phyloP scores from a whole-genome alignment of 2,888 invertebrate species.

The Ischnus inquisitorius region DNA sequence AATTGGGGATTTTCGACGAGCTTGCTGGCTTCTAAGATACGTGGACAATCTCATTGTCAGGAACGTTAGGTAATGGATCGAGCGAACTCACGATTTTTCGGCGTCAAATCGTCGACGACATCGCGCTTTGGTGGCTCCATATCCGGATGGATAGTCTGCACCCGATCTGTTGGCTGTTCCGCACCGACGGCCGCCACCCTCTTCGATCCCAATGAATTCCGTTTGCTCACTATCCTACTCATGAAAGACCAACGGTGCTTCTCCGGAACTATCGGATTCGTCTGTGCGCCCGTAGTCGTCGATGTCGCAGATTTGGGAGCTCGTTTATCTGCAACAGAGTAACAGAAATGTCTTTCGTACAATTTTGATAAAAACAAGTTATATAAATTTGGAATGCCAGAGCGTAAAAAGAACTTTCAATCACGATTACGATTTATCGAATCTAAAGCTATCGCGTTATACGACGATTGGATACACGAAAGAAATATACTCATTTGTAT shows the following conservation, averaged over 20 bases:
- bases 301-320: background rate
- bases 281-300: slow-evolving; percentile 28
- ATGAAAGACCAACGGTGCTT: slow-evolving; percentile 45
- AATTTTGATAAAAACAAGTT: background rate
- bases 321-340: slow-evolving; percentile 49
- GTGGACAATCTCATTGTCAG: background rate
- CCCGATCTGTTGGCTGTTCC: slow-evolving; percentile 65
- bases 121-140: slow-evolving; percentile 57
- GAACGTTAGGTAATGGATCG: background rate
- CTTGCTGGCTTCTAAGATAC: slow-evolving; percentile 58
- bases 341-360: slow-evolving; percentile 1
- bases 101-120: slow-evolving; percentile 38
- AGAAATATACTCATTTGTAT: background rate
- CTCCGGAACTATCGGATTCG: slow-evolving; percentile 45
- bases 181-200: slow-evolving; percentile 63
- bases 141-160: slow-evolving; percentile 71
- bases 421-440: background rate
- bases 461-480: background rate
- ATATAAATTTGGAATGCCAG: background rate
- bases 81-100: slow-evolving; percentile 63
- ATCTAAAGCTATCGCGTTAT: background rate
- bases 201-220: slow-evolving; percentile 61
- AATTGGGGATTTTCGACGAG: slow-evolving; percentile 64
- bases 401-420: background rate
- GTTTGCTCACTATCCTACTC: slow-evolving; percentile 48